Conservation (phyloP, 1,140 invertebrate species). For the Philotrypesis tridentata region DNA sequence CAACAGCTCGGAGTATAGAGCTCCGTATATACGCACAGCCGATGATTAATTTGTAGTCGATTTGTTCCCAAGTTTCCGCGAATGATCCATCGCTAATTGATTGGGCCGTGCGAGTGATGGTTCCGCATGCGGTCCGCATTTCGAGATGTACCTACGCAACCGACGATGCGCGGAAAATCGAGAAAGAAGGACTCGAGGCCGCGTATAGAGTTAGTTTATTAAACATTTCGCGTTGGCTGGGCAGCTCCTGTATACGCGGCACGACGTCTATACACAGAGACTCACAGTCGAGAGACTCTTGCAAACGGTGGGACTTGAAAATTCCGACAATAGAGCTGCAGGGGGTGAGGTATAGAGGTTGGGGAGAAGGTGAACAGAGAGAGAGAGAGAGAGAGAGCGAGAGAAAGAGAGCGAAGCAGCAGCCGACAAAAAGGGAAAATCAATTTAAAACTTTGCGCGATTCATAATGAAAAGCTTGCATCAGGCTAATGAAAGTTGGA, state of each 20-base stretch:
- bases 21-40: too few relatives aligned
- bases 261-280: too few relatives aligned
- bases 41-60: not conserved
- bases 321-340: not conserved
- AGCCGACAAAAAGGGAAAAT: not conserved
- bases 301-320: not conserved
- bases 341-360: too few relatives aligned
- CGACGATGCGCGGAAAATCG: too few relatives aligned
- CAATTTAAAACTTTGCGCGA: slow-evolving; percentile 34
- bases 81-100: not conserved
- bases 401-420: not conserved
- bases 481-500: slow-evolving; percentile 26
- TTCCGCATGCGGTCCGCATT: not conserved
- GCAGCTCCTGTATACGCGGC: too few relatives aligned
- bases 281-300: not conserved
- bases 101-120: not conserved
- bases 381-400: not conserved
- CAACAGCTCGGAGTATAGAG: too few relatives aligned
- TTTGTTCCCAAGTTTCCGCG: not conserved
- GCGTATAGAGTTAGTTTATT: not conserved
- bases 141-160: not conserved
- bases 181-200: too few relatives aligned
- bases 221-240: not conserved
- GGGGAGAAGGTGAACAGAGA: too few relatives aligned
- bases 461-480: slow-evolving; percentile 9